These are phyloP conservation scores for Sarotherodon lohbergeri DNA, from an alignment of 2,113 vertebrate genomes.

Conservation along the genomic window DNA sequence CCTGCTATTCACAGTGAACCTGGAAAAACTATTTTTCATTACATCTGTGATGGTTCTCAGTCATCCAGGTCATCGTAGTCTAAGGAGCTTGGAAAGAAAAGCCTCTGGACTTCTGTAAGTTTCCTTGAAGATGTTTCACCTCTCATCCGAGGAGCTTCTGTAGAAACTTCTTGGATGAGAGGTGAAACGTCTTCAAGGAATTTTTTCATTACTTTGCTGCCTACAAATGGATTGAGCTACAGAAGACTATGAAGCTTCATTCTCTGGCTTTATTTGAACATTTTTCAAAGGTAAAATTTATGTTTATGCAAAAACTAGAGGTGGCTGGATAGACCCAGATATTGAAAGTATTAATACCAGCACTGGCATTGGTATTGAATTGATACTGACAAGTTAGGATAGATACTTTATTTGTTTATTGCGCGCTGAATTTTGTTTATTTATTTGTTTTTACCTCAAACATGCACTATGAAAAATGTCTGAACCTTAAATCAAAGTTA, in stretches of 20 bases:
- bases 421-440: accelerated
- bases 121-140: not conserved
- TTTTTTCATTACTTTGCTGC: not conserved
- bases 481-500: not conserved
- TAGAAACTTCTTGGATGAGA: accelerated
- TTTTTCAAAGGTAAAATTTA: not conserved
- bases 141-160: not conserved
- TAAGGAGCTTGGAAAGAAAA: not conserved
- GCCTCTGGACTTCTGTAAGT: not conserved
- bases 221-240: not conserved
- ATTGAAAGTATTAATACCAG: not conserved
- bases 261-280: not conserved
- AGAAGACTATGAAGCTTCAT: not conserved
- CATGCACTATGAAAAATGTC: not conserved
- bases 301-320: not conserved
- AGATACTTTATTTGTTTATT: not conserved
- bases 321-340: accelerated
- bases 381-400: not conserved
- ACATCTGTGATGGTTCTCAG: not conserved
- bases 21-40: not conserved
- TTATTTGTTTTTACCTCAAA: not conserved
- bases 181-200: not conserved
- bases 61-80: not conserved
- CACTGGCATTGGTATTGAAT: not conserved
- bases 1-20: not conserved